phyloP scores from a whole-genome alignment of 1,140 invertebrate genomes.

The Drosophila simulans region DNA sequence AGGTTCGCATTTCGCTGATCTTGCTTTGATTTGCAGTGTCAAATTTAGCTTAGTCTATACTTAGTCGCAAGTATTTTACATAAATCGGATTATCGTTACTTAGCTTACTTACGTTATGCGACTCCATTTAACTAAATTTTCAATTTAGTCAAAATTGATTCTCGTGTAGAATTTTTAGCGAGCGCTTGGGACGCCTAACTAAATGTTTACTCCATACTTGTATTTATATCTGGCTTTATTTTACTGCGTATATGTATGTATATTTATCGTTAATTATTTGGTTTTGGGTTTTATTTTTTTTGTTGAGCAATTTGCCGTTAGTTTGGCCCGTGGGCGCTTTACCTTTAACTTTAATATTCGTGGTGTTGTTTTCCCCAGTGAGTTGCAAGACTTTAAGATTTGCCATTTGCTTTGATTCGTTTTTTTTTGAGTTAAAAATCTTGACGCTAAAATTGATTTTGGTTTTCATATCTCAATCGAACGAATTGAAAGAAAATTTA shows the following conservation, averaged over 20 bases:
- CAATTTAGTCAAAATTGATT: constrained; percentile 77
- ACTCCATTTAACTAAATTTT: constrained; percentile 74
- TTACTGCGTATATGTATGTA: constrained; percentile 47
- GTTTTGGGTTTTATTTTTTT: constrained; percentile 14
- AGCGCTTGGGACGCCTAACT: constrained; percentile 58
- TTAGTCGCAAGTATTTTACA: constrained; percentile 79
- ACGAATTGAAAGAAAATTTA: constrained; percentile 59
- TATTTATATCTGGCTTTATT: constrained; percentile 53
- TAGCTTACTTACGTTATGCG: constrained; percentile 49
- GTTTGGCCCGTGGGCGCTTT: constrained; percentile 53
- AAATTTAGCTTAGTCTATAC: constrained; percentile 59
- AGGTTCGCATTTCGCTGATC: constrained; percentile 29
- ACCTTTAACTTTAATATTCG: constrained; percentile 74
- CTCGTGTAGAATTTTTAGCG: constrained; percentile 63
- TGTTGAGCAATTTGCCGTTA: constrained; percentile 69
- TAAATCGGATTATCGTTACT: constrained; percentile 48
- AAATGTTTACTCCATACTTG: constrained; percentile 43
- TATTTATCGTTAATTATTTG: constrained; percentile 47
- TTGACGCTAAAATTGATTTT: constrained; percentile 64
- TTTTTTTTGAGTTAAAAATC: constrained; percentile 70
- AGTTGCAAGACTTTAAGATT: constrained; percentile 72
- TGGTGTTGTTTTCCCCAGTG: constrained; percentile 84
- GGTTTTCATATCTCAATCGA: constrained; percentile 30
- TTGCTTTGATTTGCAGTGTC: constrained; percentile 62
- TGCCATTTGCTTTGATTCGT: constrained; percentile 57